Evolutionary conservation across 2,797 vertebrate species (phyloP), one percentile per base, ranked within the genome.

Genomic region (Selene dorsalis): DNA sequence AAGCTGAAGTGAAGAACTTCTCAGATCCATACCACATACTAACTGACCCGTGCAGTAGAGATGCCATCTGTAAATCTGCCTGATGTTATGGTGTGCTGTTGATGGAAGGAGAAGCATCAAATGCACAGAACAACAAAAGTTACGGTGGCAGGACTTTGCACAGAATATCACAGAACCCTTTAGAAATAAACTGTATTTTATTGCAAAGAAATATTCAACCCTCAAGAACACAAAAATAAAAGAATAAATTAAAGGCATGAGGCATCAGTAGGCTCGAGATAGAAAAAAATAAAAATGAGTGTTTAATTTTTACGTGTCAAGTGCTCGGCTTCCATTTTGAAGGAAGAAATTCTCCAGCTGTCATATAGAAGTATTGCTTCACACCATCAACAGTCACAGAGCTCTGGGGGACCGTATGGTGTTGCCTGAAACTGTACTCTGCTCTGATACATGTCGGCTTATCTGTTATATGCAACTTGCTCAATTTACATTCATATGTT

Each of bases 381-480:
- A 26, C 68, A 56, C n/a, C 64, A 22, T 61, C 13, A 6, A 9
- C 30, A 61, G 26, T 68, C 28, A 24, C 41, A 48, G 32, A 48
- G 55, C 55, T 32, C 32, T 56, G 35, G 38, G 72, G 41, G 57
- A 55, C 35, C 58, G 26, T 53, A 38, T 53, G 56, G 16, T 20
- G 8, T 58, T 62, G 43, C 38, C 48, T 52, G 55, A 41, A 60
- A 41, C 70, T 72, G 32, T 47, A 20, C 52, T 72, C 35, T 30
- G 39, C 39, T 79, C 61, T 69, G 17, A 30, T 28, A 30, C n/a
- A 64, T 22, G 28, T 66, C 45, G 60, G 39, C 59, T 48, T 43
- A 72, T 47, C 45, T 70, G 17, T 76, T 65, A 73, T 81, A 79
- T 90, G 73, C 71, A 87, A 66, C 48, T 70, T 30, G 24, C 39